Conservation (phyloP, 2,797 vertebrate genomes). For the Sebastes nivosus region DNA sequence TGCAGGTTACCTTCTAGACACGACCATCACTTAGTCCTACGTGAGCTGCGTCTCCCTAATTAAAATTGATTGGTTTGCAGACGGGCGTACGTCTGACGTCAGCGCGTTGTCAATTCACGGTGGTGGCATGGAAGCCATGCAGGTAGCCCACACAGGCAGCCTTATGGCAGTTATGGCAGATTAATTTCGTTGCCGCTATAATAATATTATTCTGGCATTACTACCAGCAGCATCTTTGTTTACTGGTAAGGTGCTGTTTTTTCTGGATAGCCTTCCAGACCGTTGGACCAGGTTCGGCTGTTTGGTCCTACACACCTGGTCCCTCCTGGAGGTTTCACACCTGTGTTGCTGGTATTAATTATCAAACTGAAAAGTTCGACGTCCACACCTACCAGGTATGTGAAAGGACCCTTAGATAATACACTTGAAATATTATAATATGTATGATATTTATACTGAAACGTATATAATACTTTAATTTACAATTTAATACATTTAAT, state of each 20-base stretch:
- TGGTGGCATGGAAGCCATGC: accelerated
- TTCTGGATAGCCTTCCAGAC: neutral
- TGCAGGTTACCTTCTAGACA: no score
- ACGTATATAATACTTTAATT: neutral
- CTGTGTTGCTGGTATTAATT: neutral
- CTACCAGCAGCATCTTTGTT: neutral
- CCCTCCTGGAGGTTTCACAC: neutral
- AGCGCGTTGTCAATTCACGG: neutral
- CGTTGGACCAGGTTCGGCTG: neutral
- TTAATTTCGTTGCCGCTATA: no score
- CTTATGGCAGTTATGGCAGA: no score
- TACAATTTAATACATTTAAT: neutral
- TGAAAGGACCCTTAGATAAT: neutral
- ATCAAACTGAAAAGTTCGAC: neutral
- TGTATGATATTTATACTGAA: neutral
- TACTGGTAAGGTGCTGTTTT: no score
- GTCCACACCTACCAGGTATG: neutral
- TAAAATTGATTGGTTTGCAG: neutral
- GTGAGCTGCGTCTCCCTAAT: neutral
- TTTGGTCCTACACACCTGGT: no score
- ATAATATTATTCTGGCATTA: neutral
- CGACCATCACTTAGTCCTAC: no score
- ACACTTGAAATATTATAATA: neutral
- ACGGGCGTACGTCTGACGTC: neutral
- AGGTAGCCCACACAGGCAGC: no score